Base-by-base conservation (phyloP, 2,113 vertebrate species). In the Poecilia latipinna region DNA sequence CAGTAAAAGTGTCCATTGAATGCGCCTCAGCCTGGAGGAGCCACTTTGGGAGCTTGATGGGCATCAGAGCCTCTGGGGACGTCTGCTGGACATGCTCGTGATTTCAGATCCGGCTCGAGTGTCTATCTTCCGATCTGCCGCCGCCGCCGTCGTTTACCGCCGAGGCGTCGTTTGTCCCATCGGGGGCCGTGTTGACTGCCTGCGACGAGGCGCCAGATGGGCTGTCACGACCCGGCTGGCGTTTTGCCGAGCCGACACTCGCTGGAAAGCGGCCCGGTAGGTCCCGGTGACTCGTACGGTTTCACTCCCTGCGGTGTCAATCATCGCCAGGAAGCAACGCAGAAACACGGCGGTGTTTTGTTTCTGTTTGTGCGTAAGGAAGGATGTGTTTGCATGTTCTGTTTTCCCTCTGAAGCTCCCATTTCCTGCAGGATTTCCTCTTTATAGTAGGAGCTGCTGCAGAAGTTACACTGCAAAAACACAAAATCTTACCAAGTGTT, bases 191-290 rank as follows among this genome's bases (percentile, higher is more conserved):
- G 90, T 84, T 87, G 89, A 89, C 88, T 84, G 76, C 71, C 79
- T 76, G 77, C 65, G 84, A 88, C 68, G 75, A 60, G 19, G 74
- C 72, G 72, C 76, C 89, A 92, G 90, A 91, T 86, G 75, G 86
- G 78, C 75, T 88, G 90, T 90, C 89, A 82, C 69, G 89, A 91
- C 89, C 90, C 78, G 3, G 75, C 35, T 37, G 35, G 80, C 77
- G 4, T 88, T 93, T 83, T 87, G 73, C 74, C 13, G 31, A 90
- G 87, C 78, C 77, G 70, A 12, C 74, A 62, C 84, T 90, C 82
- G 62, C 86, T 87, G 87, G 69, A 19, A n/a, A 31, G 70, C 63
- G 82, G 78, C 61, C 70, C 31, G 29, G 51, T 51, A 86, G 90
- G 88, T 87, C 81, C 65, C 42, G 19, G 69, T 74, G 88, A 90